Evolutionary conservation across 2,888 invertebrate species (phyloP).

Genomic region (Carcina quercana): DNA sequence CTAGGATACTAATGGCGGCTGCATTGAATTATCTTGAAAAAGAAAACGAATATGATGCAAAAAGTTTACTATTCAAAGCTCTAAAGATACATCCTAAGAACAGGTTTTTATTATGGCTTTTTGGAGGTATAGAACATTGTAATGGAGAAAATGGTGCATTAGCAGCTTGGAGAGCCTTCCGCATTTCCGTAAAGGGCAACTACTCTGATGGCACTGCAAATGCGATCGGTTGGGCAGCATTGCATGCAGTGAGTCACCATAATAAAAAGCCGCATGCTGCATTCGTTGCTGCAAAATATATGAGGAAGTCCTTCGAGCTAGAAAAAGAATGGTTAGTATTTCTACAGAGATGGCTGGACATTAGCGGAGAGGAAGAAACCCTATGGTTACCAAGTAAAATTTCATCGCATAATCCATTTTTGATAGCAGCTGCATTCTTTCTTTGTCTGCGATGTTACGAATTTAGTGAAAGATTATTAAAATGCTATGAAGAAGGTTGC

Average conservation of each 20-base stretch:
- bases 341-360: constrained; percentile 42
- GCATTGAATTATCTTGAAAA: constrained; percentile 48
- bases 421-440: constrained; percentile 60
- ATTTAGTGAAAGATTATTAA: constrained; percentile 41
- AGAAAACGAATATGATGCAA: constrained; percentile 36
- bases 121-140: constrained; percentile 46
- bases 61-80: constrained; percentile 36
- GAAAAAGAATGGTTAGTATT: constrained; percentile 46
- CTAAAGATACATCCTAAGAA: constrained; percentile 39
- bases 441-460: constrained; percentile 54
- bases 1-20: constrained; percentile 42
- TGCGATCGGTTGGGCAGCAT: constrained; percentile 58
- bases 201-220: constrained; percentile 51
- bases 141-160: constrained; percentile 28
- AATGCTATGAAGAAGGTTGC: constrained; percentile 45
- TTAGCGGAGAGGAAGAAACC: constrained; percentile 56
- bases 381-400: constrained; percentile 48
- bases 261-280: constrained; percentile 36
- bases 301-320: constrained; percentile 53
- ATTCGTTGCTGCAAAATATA: constrained; percentile 49
- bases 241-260: constrained; percentile 49
- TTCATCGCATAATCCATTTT: constrained; percentile 36
- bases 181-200: constrained; percentile 53
- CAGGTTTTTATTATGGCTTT: constrained; percentile 53
- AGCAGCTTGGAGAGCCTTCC: constrained; percentile 44